Evolutionary conservation across 1,140 invertebrate species (phyloP).

Genomic region (Caerostris darwini): DNA sequence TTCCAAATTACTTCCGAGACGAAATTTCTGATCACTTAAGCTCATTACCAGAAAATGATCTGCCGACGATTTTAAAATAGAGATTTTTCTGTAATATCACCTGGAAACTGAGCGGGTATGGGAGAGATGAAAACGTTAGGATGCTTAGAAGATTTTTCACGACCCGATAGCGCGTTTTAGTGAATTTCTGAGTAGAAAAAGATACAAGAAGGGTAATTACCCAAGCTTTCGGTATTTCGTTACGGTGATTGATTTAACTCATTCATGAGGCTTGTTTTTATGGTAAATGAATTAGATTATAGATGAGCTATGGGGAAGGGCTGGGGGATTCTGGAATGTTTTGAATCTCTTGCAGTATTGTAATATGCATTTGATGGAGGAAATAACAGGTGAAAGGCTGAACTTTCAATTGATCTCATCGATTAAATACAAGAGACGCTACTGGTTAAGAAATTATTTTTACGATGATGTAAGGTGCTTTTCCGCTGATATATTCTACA

Average conservation of each 20-base stretch:
- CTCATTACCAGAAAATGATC: conserved; percentile 64
- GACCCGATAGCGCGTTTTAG: background rate
- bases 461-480: too few species aligned
- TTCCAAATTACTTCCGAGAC: conserved; percentile 46
- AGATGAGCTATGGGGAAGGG: too few species aligned
- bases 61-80: conserved; percentile 15
- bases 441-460: too few species aligned
- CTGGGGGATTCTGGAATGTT: too few species aligned
- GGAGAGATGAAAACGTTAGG: conserved; percentile 10
- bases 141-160: conserved; percentile 8
- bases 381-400: too few species aligned
- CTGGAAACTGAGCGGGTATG: background rate
- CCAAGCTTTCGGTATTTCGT: conserved; percentile 7
- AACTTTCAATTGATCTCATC: too few species aligned
- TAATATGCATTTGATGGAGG: too few species aligned
- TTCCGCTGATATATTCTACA: too few species aligned
- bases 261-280: conserved; percentile 14
- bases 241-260: conserved; percentile 25
- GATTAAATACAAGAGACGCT: too few species aligned
- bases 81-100: background rate
- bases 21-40: conserved; percentile 55
- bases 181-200: conserved; percentile 44
- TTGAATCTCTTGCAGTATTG: too few species aligned
- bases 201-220: conserved; percentile 26
- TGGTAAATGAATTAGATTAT: too few species aligned